These are phyloP conservation scores for Hippoglossus hippoglossus DNA, from an alignment of 2,797 vertebrate genomes.

Conservation along the genomic window DNA sequence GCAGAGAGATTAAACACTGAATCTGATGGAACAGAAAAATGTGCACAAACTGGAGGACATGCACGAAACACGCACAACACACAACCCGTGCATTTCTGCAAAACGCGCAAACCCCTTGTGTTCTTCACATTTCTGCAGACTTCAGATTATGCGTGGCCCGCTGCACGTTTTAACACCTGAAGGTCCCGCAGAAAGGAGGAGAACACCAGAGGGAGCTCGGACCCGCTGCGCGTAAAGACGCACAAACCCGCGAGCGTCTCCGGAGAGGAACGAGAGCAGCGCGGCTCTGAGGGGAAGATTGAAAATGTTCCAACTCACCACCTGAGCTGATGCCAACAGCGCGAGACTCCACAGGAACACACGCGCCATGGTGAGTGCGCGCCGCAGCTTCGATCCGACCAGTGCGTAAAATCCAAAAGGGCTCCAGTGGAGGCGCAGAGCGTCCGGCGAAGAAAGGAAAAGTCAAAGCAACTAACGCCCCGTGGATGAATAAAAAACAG, in stretches of 20 bases:
- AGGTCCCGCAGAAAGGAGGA: neutral
- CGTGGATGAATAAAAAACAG: neutral
- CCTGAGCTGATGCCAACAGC: constrained; percentile 62
- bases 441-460: rapidly evolving
- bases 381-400: neutral
- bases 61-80: neutral
- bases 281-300: too few species aligned
- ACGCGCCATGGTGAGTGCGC: constrained; percentile 72
- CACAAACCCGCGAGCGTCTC: neutral
- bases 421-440: neutral
- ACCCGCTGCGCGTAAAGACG: constrained; percentile 52
- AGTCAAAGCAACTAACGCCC: too few species aligned
- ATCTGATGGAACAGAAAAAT: neutral
- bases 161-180: too few species aligned
- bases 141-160: too few species aligned
- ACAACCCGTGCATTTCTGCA: too few species aligned
- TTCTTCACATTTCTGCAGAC: too few species aligned
- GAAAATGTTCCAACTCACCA: constrained; percentile 76
- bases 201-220: neutral
- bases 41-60: too few species aligned
- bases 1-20: neutral
- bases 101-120: too few species aligned
- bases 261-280: too few species aligned
- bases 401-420: constrained; percentile 43
- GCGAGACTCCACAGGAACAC: constrained; percentile 70